Evolutionary conservation across 1,140 invertebrate species (phyloP), one percentile per base, ranked within the genome.

Genomic region (Hestina assimilis): DNA sequence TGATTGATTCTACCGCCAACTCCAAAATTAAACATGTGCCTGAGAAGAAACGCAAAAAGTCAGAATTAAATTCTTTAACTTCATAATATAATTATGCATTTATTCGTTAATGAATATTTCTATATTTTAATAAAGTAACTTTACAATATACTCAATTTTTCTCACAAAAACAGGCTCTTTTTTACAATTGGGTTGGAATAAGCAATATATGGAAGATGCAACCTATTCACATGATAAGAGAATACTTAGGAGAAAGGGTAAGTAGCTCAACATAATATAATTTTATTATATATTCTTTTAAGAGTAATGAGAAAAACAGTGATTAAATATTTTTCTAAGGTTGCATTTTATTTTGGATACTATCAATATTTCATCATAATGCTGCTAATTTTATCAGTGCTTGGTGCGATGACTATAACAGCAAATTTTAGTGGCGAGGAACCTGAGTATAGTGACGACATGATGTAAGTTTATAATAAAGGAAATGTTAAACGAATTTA

Each of bases 211-310:
- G 52, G n/a, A 58, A 54, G 40, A 38, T n/a, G 8, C 63, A 66
- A 23, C 63, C 63, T 9, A n/a, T 54, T 20, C 42, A 46, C 21
- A 43, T 66, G 33, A 55, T 66, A 21, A 53, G 48, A 11, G 63
- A 66, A 46, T 66, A 66, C 29, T 45, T 66, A 15, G 63, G 63
- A 19, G 58, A 66, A 42, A 35, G 31, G 6, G 31, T 35, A 4
- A 35, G 31, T 35, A n/a, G n/a, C n/a, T n/a, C n/a, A n/a, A n/a
- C n/a, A n/a, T n/a, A n/a, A n/a, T n/a, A 28, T 28, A 28, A 8
- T 6, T 28, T 6, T 28, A 8, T 28, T n/a, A n/a, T n/a, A n/a
- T n/a, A n/a, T 28, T 9, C 1, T 28, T 4, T 8, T 9, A 4
- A 28, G 6, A 4, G 2, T 28, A 2, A 4, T 0, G n/a, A 1